phyloP scores from a whole-genome alignment of 2,888 invertebrate genomes.

The Antheraea yamamai region DNA sequence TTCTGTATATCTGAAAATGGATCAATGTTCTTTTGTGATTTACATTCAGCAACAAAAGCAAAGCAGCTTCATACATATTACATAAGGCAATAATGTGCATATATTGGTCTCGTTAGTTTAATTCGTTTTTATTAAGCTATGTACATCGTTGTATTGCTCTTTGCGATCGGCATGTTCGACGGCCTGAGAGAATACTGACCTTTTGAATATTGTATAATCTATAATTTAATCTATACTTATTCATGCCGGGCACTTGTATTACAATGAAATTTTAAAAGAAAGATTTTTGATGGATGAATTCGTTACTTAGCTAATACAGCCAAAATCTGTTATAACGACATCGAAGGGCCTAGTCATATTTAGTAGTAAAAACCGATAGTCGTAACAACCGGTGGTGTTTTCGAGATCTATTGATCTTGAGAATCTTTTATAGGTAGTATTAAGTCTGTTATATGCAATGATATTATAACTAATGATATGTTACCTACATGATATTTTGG shows the following conservation, averaged over 20 bases:
- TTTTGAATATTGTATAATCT: constrained; percentile 40
- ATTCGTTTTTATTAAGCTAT: neutral
- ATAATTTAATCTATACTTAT: constrained; percentile 33
- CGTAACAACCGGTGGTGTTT: too few relatives aligned
- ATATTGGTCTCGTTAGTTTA: neutral
- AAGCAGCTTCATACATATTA: neutral
- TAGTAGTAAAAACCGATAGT: too few relatives aligned
- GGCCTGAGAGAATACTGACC: constrained; percentile 41
- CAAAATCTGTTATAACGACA: too few relatives aligned
- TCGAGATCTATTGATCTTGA: too few relatives aligned
- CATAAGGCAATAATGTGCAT: neutral
- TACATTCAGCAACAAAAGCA: neutral
- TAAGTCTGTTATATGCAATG: too few relatives aligned
- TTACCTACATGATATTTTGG: too few relatives aligned
- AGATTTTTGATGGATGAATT: too few relatives aligned
- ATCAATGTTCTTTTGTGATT: neutral
- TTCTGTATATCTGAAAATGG: neutral
- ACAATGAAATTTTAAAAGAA: neutral
- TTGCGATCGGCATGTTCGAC: constrained; percentile 37
- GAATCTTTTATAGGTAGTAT: too few relatives aligned
- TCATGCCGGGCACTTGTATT: neutral
- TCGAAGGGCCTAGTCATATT: too few relatives aligned
- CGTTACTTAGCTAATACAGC: too few relatives aligned
- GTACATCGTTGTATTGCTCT: constrained; percentile 19
- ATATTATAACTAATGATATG: too few relatives aligned